Percentiles rank a stretch among this genome's conserved stretches.
Evolutionary conservation across 1,140 invertebrate species (phyloP).

Genomic region (Macrosteles quadrilineatus): DNA sequence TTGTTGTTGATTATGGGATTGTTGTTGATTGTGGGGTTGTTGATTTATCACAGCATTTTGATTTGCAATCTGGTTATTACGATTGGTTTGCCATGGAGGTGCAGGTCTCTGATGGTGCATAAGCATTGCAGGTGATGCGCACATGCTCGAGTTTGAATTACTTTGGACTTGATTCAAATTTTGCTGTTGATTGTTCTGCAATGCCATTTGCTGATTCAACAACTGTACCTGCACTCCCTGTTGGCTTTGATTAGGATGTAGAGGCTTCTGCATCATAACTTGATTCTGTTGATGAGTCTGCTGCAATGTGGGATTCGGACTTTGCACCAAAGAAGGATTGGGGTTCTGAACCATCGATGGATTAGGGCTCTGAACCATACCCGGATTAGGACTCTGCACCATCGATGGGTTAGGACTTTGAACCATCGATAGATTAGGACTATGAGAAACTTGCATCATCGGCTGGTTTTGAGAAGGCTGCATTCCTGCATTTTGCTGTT

Average conservation of each 20-base stretch:
- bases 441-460: slow-evolving; percentile 19
- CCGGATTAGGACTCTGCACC: not conserved
- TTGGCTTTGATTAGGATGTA: slow-evolving; percentile 37
- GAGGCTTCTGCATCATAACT: slow-evolving; percentile 49
- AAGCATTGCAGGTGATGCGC: slow-evolving; percentile 27
- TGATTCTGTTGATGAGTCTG: slow-evolving; percentile 6
- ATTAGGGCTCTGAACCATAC: too few relatives aligned
- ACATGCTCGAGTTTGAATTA: slow-evolving; percentile 23
- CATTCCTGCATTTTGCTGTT: slow-evolving; percentile 28
- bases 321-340: too few relatives aligned
- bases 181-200: slow-evolving; percentile 31
- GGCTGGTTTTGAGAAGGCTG: slow-evolving; percentile 2
- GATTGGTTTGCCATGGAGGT: slow-evolving; percentile 24
- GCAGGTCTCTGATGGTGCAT: slow-evolving; percentile 30
- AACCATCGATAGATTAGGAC: not conserved
- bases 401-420: not conserved
- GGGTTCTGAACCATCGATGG: not conserved
- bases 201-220: slow-evolving; percentile 18
- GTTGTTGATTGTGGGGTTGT: slow-evolving; percentile 7
- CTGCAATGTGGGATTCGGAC: not conserved
- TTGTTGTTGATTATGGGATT: not conserved
- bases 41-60: slow-evolving; percentile 25
- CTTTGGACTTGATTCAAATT: slow-evolving; percentile 27
- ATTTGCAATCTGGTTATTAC: slow-evolving; percentile 6
- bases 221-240: slow-evolving; percentile 29